phyloP scores from a whole-genome alignment of 2,888 invertebrate genomes.

The Lacanobia wlatinum region DNA sequence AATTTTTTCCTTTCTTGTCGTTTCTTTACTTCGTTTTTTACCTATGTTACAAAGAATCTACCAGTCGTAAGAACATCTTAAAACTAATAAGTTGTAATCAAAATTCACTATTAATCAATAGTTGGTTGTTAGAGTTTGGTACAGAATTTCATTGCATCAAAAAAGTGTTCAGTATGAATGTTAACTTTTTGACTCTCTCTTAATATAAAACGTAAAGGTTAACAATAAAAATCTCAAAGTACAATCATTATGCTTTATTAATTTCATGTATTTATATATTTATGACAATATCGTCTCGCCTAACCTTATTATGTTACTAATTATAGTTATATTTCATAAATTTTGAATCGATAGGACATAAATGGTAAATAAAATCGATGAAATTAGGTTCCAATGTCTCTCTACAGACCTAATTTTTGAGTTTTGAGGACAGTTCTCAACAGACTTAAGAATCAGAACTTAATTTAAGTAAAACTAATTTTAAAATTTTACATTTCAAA shows the following conservation, averaged over 20 bases:
- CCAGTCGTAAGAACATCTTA: not conserved
- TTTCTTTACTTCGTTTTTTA: too few species aligned
- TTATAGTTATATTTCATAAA: slow-evolving; percentile 90
- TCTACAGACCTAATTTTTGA: slow-evolving; percentile 82
- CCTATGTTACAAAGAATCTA: not conserved
- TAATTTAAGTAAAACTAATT: slow-evolving; percentile 83
- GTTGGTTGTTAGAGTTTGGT: not conserved
- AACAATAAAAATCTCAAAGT: slow-evolving; percentile 84
- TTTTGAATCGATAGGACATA: slow-evolving; percentile 90
- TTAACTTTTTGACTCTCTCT: slow-evolving; percentile 5
- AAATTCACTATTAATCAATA: not conserved
- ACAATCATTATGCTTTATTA: slow-evolving; percentile 92
- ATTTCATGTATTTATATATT: slow-evolving; percentile 92
- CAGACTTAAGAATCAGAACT: slow-evolving; percentile 84
- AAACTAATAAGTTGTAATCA: not conserved
- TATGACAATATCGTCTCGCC: slow-evolving; percentile 92
- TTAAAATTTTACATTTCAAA: slow-evolving; percentile 82
- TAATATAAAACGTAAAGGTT: slow-evolving; percentile 32
- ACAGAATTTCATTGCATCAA: not conserved
- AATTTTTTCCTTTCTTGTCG: too few species aligned
- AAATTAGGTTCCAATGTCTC: slow-evolving; percentile 82
- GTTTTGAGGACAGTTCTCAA: slow-evolving; percentile 80
- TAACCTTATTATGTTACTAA: slow-evolving; percentile 91
- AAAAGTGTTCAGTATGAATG: not conserved
- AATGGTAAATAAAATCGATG: slow-evolving; percentile 88